phyloP scores from a whole-genome alignment of 2,113 vertebrate species.

The Cettia cetti region DNA sequence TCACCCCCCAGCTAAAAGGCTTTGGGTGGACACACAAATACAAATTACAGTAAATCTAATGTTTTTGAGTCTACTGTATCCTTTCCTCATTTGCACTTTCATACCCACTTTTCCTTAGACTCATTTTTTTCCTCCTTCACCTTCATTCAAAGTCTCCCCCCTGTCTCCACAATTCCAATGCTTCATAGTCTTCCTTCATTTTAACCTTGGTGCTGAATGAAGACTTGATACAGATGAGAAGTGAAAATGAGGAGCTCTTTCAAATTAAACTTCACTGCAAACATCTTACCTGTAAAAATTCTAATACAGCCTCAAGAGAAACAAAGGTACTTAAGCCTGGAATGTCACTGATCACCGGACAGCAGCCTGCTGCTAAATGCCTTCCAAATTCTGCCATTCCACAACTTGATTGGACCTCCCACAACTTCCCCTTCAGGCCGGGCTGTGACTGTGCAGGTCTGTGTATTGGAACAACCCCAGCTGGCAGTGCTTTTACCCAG shows the following conservation, averaged over 20 bases:
- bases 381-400: background rate
- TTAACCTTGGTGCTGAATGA: background rate
- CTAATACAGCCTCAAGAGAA: background rate
- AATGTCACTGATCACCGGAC: background rate
- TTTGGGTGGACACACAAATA: background rate
- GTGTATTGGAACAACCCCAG: background rate
- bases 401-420: background rate
- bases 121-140: background rate
- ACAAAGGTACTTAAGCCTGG: background rate
- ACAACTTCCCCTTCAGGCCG: background rate
- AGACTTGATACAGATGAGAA: background rate
- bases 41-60: background rate
- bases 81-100: background rate
- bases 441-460: background rate
- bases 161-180: background rate
- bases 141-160: background rate
- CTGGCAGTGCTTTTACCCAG: background rate
- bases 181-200: background rate
- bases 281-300: background rate
- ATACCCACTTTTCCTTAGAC: background rate
- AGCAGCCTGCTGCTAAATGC: background rate
- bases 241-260: background rate
- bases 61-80: background rate
- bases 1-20: background rate
- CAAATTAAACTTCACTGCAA: background rate